Base-by-base conservation (phyloP, 2,113 vertebrate species). In the Hemiscyllium ocellatum region DNA sequence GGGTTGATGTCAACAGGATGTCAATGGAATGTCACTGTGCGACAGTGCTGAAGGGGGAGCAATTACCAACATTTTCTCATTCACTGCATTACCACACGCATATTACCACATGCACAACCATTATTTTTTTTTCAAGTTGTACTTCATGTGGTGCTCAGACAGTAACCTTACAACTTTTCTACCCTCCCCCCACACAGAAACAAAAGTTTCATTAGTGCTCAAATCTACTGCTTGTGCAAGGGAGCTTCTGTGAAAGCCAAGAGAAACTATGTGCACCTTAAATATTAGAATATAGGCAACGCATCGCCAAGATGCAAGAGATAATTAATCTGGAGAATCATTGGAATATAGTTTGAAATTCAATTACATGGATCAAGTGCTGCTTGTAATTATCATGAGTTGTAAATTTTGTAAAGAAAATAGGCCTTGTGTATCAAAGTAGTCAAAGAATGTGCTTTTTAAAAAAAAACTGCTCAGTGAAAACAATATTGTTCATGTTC, bases 401-500 rank as follows among this genome's bases (percentile, higher is more conserved):
- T 24, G 24, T 68, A n/a, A 94, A 94, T 42, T 93, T 93, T 93
- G 65, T 37, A 69, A 68, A 42, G 20, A 94, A 68, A 94, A 94
- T 69, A 94, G 91, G 33, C 66, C 42, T 17, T 33, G 7, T 68
- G n/a, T n/a, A 68, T 65, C 61, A 93, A 42, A 20, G 65, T 2
- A 33, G 56, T 17, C 52, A 65, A 29, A 91, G 52, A 91, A 91
- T 22, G 17, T 3, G 19, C 42, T 19, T 20, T 85, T 61, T 10
- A 56, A 65, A 91, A 33, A 4, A 91, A 33, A 4, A 1, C 15
- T 33, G 33, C 12, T 61, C 87, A 65, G 56, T 65, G 33, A 42
- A 15, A 33, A 61, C 29, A 91, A 91, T 91, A 20, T 47, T 85
- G 19, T 85, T 50, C 83, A 85, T 85, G 42, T 47, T 85, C 22